phyloP scores from a whole-genome alignment of 2,797 vertebrate genomes.

The Sebastes matsubarae region DNA sequence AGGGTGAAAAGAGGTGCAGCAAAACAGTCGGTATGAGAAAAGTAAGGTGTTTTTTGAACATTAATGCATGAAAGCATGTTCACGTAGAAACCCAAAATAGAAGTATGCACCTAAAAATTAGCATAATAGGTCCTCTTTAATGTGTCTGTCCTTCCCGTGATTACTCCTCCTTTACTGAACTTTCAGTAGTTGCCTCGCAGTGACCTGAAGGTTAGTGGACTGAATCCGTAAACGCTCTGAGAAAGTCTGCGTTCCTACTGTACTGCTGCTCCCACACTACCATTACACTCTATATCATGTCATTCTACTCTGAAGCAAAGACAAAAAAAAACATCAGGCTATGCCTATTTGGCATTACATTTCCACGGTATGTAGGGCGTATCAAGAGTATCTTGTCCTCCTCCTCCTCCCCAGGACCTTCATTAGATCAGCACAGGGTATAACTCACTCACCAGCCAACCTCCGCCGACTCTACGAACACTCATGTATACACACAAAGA shows the following conservation, averaged over 20 bases:
- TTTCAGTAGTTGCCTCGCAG: not conserved
- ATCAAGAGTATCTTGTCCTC: constrained; percentile 41
- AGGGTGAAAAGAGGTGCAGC: too few species aligned
- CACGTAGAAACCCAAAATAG: not conserved
- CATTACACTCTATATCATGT: constrained; percentile 29
- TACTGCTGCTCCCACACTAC: constrained; percentile 20
- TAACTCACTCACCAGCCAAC: constrained; percentile 75
- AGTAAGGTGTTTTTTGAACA: not conserved
- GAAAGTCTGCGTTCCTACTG: constrained; percentile 36
- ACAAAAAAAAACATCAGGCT: constrained; percentile 11
- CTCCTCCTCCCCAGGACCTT: constrained; percentile 67
- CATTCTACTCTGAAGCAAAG: constrained; percentile 4
- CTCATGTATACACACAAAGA: constrained; percentile 7
- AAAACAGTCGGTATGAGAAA: not conserved
- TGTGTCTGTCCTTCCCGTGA: not conserved
- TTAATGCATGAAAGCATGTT: not conserved
- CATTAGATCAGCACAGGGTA: constrained; percentile 63
- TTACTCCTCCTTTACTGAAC: not conserved
- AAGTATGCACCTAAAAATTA: not conserved
- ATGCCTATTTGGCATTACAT: constrained; percentile 43
- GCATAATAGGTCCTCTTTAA: not conserved
- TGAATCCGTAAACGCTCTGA: constrained; percentile 1
- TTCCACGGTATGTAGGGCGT: constrained; percentile 38
- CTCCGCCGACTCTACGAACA: constrained; percentile 30
- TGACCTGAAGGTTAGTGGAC: not conserved